Evolutionary conservation across 2,113 vertebrate species (phyloP), one percentile per base, ranked within the genome.

Genomic region (Vulpes ferrilata): DNA sequence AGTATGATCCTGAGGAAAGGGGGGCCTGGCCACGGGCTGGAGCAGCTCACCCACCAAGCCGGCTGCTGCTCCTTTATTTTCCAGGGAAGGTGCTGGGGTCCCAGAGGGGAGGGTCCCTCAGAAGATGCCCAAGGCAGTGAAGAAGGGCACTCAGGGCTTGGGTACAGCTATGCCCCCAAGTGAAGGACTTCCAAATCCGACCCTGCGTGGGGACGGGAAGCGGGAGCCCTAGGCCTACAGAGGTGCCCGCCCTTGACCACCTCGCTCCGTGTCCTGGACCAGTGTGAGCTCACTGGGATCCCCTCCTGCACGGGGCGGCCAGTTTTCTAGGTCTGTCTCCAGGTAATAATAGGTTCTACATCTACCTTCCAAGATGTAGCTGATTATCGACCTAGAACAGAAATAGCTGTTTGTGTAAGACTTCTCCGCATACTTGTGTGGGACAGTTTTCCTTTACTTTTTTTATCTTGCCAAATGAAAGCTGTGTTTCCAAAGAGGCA

Each of bases 101-200:
- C 0, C 16, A 19, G 15, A 38, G 43, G 15, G 0, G 0, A 38
- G 67, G 16, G 20, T 30, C 35, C 57, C 48, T 43, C 1, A 2
- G 27, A 30, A 30, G 65, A 38, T 0, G 57, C 43, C 15, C 53
- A 59, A n/a, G 55, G 15, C 60, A 60, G 43, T 16, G n/a, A 51
- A 0, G 43, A 51, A 0, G 43, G 22, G 3, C 22, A 27, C 13
- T 38, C 2, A 0, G 51, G 71, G 48, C 10, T 5, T 5, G 15
- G 57, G n/a, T 22, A 5, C 10, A 38, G 82, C 43, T 43, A 6
- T 43, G 43, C 43, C 43, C 43, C 43, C 43, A 43, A 43, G 43
- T 43, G 43, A 43, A 43, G 20, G 3, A 12, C 12, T 43, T n/a
- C 38, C 64, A 15, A 13, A 16, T 23, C 23, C 30, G 64, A 35